These are phyloP conservation scores for Cerastis leucographa DNA, from an alignment of 2,888 invertebrate genomes.

Conservation along the genomic window DNA sequence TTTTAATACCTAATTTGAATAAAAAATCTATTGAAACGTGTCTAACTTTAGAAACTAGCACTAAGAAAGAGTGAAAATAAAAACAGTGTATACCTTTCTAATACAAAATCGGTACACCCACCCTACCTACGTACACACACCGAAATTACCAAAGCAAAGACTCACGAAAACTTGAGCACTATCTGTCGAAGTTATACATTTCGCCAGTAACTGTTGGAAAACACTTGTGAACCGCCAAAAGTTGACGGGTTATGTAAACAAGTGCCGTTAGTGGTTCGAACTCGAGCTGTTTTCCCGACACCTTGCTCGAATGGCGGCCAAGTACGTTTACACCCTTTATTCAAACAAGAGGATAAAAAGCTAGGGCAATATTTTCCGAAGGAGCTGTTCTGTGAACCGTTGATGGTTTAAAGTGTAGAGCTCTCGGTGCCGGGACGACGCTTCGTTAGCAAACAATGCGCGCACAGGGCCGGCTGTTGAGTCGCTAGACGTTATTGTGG, in stretches of 20 bases:
- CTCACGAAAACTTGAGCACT: constrained; percentile 75
- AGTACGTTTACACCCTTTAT: constrained; percentile 90
- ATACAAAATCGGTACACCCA: constrained; percentile 15
- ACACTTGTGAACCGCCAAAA: constrained; percentile 85
- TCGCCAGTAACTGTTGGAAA: constrained; percentile 84
- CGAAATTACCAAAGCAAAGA: constrained; percentile 70
- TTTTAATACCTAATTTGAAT: neutral
- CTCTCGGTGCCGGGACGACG: constrained; percentile 84
- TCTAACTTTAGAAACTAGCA: neutral
- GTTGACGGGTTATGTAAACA: constrained; percentile 89
- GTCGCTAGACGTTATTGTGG: constrained; percentile 18
- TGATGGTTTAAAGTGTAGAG: constrained; percentile 90
- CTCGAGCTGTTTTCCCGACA: constrained; percentile 87
- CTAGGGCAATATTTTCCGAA: constrained; percentile 89
- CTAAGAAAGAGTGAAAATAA: neutral
- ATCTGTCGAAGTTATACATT: constrained; percentile 86
- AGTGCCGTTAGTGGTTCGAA: constrained; percentile 87
- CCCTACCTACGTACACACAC: constrained; percentile 40
- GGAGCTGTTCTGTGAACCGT: constrained; percentile 82
- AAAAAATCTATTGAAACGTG: constrained; percentile 4
- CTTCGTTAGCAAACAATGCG: constrained; percentile 90
- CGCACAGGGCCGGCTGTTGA: constrained; percentile 55
- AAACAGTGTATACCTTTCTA: constrained; percentile 1
- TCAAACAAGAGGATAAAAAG: constrained; percentile 91
- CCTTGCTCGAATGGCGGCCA: constrained; percentile 87